These are phyloP conservation scores for Mactromeris polynyma DNA, from an alignment of 2,888 invertebrate genomes.

Conservation along the genomic window DNA sequence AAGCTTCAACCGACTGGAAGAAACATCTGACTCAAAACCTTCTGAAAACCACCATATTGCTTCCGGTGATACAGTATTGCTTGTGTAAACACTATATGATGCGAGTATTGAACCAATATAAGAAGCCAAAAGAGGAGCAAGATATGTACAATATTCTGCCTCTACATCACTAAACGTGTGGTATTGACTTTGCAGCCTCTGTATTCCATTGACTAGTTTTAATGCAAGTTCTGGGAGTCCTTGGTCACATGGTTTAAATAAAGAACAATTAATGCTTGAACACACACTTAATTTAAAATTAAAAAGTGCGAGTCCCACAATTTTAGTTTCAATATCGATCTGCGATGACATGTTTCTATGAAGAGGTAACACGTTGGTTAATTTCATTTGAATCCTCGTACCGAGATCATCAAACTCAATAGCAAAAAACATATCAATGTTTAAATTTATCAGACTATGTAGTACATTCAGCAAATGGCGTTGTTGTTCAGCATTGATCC, in stretches of 20 bases:
- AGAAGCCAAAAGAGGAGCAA: neutral
- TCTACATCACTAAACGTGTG: neutral
- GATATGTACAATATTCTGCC: neutral
- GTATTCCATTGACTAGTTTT: neutral
- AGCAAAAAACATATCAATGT: neutral
- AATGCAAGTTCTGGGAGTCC: neutral
- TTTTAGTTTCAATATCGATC: too few relatives aligned
- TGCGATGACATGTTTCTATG: too few relatives aligned
- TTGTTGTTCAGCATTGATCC: neutral
- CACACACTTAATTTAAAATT: too few relatives aligned
- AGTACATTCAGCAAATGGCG: neutral
- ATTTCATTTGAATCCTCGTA: neutral
- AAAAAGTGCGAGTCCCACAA: too few relatives aligned
- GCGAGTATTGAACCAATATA: neutral
- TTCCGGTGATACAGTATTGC: neutral
- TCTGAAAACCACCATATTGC: slow-evolving; percentile 1
- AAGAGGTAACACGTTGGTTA: neutral
- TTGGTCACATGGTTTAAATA: neutral
- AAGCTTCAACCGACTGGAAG: slow-evolving; percentile 15
- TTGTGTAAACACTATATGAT: neutral
- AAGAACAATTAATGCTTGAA: neutral
- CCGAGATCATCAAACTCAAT: slow-evolving; percentile 8
- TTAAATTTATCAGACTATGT: neutral
- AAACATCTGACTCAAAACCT: slow-evolving; percentile 9
- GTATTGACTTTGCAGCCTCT: neutral